phyloP scores from a whole-genome alignment of 2,888 invertebrate species.

The Drosophila peninsularis region DNA sequence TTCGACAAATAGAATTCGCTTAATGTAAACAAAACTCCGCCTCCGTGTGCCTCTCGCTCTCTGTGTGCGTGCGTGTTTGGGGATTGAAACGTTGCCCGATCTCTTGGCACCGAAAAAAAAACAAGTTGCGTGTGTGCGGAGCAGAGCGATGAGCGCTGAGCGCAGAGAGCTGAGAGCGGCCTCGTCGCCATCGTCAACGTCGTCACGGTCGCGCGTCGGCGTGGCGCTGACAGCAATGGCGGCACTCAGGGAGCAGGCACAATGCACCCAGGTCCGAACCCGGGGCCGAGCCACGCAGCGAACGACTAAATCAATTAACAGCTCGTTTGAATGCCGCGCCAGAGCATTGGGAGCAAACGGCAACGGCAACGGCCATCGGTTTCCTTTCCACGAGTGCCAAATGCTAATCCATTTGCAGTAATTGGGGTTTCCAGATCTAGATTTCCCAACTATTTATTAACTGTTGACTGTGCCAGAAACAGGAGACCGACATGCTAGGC shows the following conservation, averaged over 20 bases:
- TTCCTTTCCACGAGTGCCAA: conserved; percentile 46
- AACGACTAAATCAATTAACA: conserved; percentile 79
- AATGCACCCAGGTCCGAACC: conserved; percentile 12
- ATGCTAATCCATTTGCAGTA: conserved; percentile 64
- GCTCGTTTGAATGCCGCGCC: conserved; percentile 72
- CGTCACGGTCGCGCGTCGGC: conserved; percentile 67
- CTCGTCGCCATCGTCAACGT: conserved; percentile 61
- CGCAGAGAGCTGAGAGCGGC: conserved; percentile 25
- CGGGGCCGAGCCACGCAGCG: conserved; percentile 23
- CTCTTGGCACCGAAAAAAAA: conserved; percentile 44
- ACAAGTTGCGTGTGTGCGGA: conserved; percentile 27
- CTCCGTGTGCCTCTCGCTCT: conserved; percentile 63
- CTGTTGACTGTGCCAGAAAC: conserved; percentile 63
- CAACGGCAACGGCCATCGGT: conserved; percentile 11
- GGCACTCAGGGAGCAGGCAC: conserved; percentile 61
- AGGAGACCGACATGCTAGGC: conserved; percentile 17
- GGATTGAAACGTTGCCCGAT: conserved; percentile 71
- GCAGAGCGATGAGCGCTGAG: conserved; percentile 16
- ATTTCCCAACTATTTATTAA: conserved; percentile 67
- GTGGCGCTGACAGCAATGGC: conserved; percentile 76
- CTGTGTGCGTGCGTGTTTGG: conserved; percentile 43
- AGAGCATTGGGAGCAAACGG: conserved; percentile 16
- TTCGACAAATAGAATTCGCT: conserved; percentile 80
- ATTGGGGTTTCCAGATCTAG: conserved; percentile 52
- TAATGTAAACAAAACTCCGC: conserved; percentile 84